These are phyloP conservation scores for Nebria brevicollis DNA, from an alignment of 2,888 invertebrate species.

Conservation along the genomic window DNA sequence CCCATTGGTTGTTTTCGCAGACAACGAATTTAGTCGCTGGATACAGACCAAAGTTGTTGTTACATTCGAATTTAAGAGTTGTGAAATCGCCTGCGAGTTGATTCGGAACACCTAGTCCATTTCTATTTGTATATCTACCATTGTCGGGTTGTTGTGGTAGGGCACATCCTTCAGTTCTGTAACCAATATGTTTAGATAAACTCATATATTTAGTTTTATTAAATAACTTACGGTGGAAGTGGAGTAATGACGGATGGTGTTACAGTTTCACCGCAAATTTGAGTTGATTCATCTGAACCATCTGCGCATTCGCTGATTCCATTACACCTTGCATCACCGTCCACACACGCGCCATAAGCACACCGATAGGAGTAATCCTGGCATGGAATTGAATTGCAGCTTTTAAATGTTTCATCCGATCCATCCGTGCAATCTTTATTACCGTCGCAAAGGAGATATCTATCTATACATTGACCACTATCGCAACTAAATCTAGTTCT, in stretches of 20 bases:
- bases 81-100: neutral
- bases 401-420: conserved; percentile 62
- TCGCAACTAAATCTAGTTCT: conserved; percentile 54
- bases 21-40: conserved; percentile 1
- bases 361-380: conserved; percentile 67
- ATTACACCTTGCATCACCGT: conserved; percentile 66
- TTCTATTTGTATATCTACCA: conserved; percentile 17
- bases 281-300: conserved; percentile 60
- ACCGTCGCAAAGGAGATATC: conserved; percentile 63
- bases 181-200: neutral
- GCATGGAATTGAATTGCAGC: conserved; percentile 49
- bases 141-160: conserved; percentile 10
- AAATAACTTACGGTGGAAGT: conserved; percentile 14
- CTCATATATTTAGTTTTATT: neutral
- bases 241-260: conserved; percentile 8
- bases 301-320: conserved; percentile 63
- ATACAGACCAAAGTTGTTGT: conserved; percentile 6
- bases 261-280: conserved; percentile 2
- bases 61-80: conserved; percentile 10
- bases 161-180: conserved; percentile 12
- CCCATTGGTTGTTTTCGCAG: conserved; percentile 11
- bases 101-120: conserved; percentile 9
- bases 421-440: conserved; percentile 62
- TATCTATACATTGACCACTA: conserved; percentile 61
- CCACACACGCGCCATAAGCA: conserved; percentile 71